Base-by-base conservation (phyloP, 1,140 invertebrate species). In the Diorhabda sublineata region DNA sequence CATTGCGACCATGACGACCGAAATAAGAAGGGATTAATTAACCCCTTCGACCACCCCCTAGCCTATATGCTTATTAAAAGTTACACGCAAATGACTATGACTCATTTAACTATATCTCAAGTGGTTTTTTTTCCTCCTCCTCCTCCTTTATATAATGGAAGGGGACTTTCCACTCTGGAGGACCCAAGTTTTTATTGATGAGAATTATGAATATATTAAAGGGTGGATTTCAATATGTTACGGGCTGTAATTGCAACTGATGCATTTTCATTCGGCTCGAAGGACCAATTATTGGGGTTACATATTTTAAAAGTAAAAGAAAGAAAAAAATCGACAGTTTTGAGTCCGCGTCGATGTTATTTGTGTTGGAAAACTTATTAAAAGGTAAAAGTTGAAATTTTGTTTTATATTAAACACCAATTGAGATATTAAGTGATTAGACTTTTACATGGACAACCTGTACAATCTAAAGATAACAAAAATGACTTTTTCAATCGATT, bases 71-170 rank as follows among this genome's bases (percentile, higher is more conserved):
- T 77, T 77, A 77, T 77, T 77, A 75, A 76, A 77, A 76, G 73
- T 76, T 77, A 77, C 73, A 76, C 76, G 75, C 74, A 76, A 76
- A 77, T 75, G 73, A 76, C 73, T 76, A 70, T 76, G 76, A 77
- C 71, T 77, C 76, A 77, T 74, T 73, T 63, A 71, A 73, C 72
- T 73, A 73, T 73, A 71, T 73, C 72, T 73, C 72, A 71, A 73
- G 72, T 73, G 72, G 72, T 73, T 71, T 71, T 73, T 56, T 64
- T 67, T 3, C 47, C n/a, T 52, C 47, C 52, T 26, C 26, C 26
- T 26, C 26, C 26, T 26, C 26, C 26, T 26, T 26, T 26, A 26
- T 26, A 26, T 52, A 66, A 61, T 57, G 52, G 4, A 56, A 66
- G 59, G 71, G 64, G 43, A 61, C 45, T 45, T 68, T 71, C 42